A percentile compares a stretch with the other conserved stretches of the same genome.
These are phyloP conservation scores for Harpegnathos saltator DNA, from an alignment of 1,140 invertebrate species.

Conservation along the genomic window DNA sequence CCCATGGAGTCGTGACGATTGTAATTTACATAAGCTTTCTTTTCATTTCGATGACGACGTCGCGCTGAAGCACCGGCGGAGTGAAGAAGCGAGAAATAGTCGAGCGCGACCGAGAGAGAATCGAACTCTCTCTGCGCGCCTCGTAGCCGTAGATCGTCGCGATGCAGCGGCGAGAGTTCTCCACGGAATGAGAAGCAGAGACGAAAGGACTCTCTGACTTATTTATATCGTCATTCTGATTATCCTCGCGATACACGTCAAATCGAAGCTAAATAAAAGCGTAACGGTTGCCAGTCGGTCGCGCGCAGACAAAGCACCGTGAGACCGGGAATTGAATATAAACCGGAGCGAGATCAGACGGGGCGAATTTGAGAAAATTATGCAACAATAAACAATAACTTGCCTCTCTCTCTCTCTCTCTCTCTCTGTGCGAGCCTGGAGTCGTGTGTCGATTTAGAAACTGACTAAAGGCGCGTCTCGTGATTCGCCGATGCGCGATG, in stretches of 20 bases:
- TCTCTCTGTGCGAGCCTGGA: too few relatives aligned
- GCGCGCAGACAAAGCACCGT: neutral
- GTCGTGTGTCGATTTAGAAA: neutral
- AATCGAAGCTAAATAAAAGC: neutral
- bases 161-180: constrained; percentile 14
- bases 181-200: neutral
- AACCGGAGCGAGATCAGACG: neutral
- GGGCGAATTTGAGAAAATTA: neutral
- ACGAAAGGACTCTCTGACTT: neutral
- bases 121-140: constrained; percentile 58
- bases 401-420: too few relatives aligned
- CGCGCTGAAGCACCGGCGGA: neutral
- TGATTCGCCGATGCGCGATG: too few relatives aligned
- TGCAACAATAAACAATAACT: constrained; percentile 15
- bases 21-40: constrained; percentile 74
- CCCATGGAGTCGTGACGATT: constrained; percentile 50
- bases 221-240: constrained; percentile 26
- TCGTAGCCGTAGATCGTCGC: constrained; percentile 27
- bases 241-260: constrained; percentile 16
- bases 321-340: neutral
- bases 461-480: too few relatives aligned
- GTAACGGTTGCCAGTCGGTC: neutral
- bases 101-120: constrained; percentile 19
- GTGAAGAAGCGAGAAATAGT: constrained; percentile 17
- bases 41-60: constrained; percentile 66